phyloP scores from a whole-genome alignment of 2,113 vertebrate genomes.

The Acrocephalus arundinaceus region DNA sequence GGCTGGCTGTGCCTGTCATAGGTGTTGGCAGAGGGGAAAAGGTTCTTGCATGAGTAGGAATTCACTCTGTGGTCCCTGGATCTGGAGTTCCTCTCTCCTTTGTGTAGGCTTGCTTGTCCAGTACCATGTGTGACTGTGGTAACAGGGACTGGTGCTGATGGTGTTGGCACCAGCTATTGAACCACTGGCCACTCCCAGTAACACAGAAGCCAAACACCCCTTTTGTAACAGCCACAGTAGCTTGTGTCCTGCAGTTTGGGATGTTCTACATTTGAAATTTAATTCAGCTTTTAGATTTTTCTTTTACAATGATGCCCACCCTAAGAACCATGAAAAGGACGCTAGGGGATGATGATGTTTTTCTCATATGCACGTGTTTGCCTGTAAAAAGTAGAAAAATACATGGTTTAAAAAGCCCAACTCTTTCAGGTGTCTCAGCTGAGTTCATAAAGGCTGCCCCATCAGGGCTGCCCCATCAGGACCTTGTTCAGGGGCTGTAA shows the following conservation, averaged over 20 bases:
- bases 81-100: neutral
- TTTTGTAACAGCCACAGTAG: neutral
- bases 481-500: neutral
- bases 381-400: neutral
- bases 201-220: neutral
- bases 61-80: neutral
- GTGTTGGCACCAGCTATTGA: neutral
- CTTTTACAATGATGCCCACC: neutral
- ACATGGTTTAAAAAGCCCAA: rapidly evolving
- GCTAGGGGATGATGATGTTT: neutral
- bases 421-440: neutral
- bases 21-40: rapidly evolving
- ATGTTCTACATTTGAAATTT: neutral
- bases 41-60: neutral
- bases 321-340: neutral
- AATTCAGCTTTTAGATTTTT: neutral
- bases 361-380: neutral
- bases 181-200: neutral
- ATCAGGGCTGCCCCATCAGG: neutral
- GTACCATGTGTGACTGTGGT: neutral
- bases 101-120: neutral
- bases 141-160: neutral
- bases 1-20: neutral
- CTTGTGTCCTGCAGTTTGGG: neutral
- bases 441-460: neutral